Percentiles rank a stretch among this genome's conserved stretches.
These are phyloP conservation scores for Ruditapes philippinarum DNA, from an alignment of 1,140 invertebrate genomes.

Conservation along the genomic window DNA sequence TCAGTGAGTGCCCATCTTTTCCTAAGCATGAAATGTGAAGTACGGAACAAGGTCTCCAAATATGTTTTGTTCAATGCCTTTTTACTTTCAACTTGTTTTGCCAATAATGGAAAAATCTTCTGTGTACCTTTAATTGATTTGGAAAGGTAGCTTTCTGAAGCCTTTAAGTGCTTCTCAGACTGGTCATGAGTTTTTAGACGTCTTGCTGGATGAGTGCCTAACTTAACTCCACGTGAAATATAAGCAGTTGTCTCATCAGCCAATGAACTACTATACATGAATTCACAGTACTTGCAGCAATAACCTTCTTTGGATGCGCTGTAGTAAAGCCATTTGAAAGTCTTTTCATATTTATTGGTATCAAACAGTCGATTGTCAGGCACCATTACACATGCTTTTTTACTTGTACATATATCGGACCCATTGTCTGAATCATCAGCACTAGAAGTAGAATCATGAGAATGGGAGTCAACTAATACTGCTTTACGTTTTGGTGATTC, in stretches of 20 bases:
- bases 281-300: conserved; percentile 27
- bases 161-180: conserved; percentile 21
- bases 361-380: background rate
- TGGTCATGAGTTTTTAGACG: background rate
- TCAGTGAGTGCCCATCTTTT: conserved; percentile 43
- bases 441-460: background rate
- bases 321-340: background rate
- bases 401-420: background rate
- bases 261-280: conserved; percentile 11
- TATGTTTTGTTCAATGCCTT: conserved; percentile 22
- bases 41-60: conserved; percentile 38
- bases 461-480: background rate
- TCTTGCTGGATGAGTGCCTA: conserved; percentile 41
- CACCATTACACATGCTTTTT: background rate
- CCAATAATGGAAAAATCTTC: conserved; percentile 7
- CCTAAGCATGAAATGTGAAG: conserved; percentile 23
- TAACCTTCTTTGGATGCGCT: conserved; percentile 14
- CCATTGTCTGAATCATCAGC: background rate
- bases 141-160: conserved; percentile 23
- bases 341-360: background rate
- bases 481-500: background rate
- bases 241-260: conserved; percentile 25
- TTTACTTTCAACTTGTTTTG: conserved; percentile 32
- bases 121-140: background rate
- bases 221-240: conserved; percentile 19